Conservation (phyloP, 37 sponge, comb jelly and placozoan genomes). For the Cliona cf. orientalis region DNA sequence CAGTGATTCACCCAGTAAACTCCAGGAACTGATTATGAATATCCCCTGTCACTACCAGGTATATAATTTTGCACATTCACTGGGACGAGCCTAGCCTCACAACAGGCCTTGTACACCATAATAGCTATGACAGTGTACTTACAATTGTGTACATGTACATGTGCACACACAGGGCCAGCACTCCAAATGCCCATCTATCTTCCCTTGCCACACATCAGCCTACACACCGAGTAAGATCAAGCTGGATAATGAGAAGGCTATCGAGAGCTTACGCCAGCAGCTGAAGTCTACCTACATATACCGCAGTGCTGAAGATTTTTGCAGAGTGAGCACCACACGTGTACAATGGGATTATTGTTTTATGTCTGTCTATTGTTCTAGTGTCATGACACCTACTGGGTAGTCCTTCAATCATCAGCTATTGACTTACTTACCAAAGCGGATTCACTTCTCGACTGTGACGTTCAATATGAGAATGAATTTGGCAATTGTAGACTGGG, state of each 20-base stretch:
- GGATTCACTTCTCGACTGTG: conserved; percentile 12
- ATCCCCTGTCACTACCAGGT: conserved; percentile 28
- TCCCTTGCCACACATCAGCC: no score
- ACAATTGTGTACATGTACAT: no score
- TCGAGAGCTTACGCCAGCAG: no score
- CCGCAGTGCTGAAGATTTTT: conserved; percentile 8
- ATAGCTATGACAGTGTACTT: no score
- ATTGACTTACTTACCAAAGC: conserved; percentile 24
- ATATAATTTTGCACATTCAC: no score
- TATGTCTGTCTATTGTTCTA: background rate
- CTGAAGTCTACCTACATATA: background rate
- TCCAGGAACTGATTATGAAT: conserved; percentile 3
- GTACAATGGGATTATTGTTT: no score
- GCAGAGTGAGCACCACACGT: conserved; percentile 3
- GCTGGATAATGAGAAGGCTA: background rate
- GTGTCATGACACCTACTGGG: conserved; percentile 35
- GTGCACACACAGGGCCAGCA: no score
- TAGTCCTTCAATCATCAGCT: conserved; percentile 39
- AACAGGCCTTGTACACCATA: background rate
- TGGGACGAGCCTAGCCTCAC: background rate
- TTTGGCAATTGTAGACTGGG: conserved; percentile 29
- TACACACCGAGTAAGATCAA: conserved; percentile 15
- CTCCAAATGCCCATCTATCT: no score
- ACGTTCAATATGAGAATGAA: conserved; percentile 36
- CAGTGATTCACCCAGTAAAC: background rate